These are phyloP conservation scores for Decapterus maruadsi DNA, from an alignment of 2,797 vertebrate species.

Conservation along the genomic window DNA sequence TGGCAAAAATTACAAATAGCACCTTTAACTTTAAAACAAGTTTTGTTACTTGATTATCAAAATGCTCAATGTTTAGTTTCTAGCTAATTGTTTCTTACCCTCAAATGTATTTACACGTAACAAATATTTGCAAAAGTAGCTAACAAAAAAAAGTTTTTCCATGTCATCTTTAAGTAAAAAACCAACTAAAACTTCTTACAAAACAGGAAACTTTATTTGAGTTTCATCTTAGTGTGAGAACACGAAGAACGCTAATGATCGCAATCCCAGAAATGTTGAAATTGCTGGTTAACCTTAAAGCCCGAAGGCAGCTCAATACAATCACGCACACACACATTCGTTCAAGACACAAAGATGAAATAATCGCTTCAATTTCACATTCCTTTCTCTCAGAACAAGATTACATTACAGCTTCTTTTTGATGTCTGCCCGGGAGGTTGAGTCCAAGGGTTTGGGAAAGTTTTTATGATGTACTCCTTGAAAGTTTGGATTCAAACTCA, in stretches of 20 bases:
- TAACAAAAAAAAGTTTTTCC: not conserved
- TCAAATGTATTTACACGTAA: not conserved
- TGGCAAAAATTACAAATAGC: too few relatives aligned
- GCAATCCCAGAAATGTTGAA: constrained; percentile 59
- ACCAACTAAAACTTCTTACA: constrained; percentile 20
- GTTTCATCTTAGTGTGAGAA: constrained; percentile 32
- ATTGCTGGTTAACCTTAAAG: constrained; percentile 65
- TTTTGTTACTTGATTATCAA: not conserved
- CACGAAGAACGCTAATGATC: constrained; percentile 43
- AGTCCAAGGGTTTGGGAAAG: constrained; percentile 54
- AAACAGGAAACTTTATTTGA: constrained; percentile 29
- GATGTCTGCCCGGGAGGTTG: constrained; percentile 65
- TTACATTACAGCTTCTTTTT: constrained; percentile 73
- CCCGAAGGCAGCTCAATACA: constrained; percentile 57
- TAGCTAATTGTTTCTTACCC: not conserved
- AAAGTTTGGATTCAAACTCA: constrained; percentile 72
- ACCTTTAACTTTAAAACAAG: not conserved
- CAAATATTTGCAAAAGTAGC: constrained; percentile 14
- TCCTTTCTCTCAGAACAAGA: constrained; percentile 67
- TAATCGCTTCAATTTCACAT: constrained; percentile 75
- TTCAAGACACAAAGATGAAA: constrained; percentile 72
- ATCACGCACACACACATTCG: constrained; percentile 21
- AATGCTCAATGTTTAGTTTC: not conserved
- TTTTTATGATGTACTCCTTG: constrained; percentile 64
- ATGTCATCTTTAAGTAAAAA: not conserved